Evolutionary conservation across 64 coral and sea anemone species (phyloP).

Genomic region (Trachythela sp.): DNA sequence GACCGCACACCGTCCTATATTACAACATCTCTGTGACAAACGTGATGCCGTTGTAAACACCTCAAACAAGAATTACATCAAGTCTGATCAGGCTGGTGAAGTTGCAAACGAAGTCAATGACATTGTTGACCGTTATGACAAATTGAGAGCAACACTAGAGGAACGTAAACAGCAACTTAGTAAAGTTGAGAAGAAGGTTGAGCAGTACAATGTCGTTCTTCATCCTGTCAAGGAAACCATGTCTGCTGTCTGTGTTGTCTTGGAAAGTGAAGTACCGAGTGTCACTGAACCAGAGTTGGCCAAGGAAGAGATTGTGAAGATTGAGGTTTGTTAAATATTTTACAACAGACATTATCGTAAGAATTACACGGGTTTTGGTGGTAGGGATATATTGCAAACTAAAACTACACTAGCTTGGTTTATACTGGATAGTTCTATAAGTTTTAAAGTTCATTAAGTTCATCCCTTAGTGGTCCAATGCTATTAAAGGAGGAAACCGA

Average conservation of each 20-base stretch:
- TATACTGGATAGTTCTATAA: neutral
- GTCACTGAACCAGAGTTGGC: slow-evolving; percentile 8
- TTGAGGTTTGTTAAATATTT: neutral
- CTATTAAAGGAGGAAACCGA: too few relatives aligned
- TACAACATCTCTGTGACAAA: slow-evolving; percentile 14
- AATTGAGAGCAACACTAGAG: neutral
- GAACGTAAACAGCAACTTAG: neutral
- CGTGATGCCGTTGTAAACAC: neutral
- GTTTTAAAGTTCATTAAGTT: neutral
- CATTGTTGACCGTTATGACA: slow-evolving; percentile 11
- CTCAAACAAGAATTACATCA: neutral
- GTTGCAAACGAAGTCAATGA: neutral
- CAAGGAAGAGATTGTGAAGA: neutral
- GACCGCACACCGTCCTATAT: neutral
- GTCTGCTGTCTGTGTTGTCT: neutral
- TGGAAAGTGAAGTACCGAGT: slow-evolving; percentile 13
- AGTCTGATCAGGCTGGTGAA: neutral
- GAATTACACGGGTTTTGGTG: too few relatives aligned
- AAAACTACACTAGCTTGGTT: neutral
- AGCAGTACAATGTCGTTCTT: neutral
- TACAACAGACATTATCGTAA: too few relatives aligned
- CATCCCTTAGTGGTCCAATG: too few relatives aligned
- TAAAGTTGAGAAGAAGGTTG: neutral
- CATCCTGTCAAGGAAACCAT: slow-evolving; percentile 23
- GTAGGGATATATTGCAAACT: too few relatives aligned